Percentiles rank a stretch among this genome's conserved stretches.
phyloP scores from a whole-genome alignment of 2,888 invertebrate genomes.

The Drosophila subsilvestris region DNA sequence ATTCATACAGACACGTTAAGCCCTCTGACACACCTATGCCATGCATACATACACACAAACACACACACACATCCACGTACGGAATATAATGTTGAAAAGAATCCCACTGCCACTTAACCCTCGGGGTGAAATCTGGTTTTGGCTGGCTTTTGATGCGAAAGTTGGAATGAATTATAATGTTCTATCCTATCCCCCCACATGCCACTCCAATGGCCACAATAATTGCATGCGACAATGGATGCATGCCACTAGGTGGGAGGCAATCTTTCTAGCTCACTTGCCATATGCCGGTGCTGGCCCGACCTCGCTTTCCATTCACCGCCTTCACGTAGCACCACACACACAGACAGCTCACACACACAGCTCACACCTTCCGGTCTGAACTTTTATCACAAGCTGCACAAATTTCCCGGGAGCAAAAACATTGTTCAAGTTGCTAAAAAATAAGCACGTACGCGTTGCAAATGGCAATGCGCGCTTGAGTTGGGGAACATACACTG shows the following conservation, averaged over 20 bases:
- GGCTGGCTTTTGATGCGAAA: slow-evolving; percentile 19
- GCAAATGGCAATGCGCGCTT: slow-evolving; percentile 59
- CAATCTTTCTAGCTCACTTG: slow-evolving; percentile 32
- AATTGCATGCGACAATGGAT: slow-evolving; percentile 48
- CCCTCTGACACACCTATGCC: background rate
- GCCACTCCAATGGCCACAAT: slow-evolving; percentile 34
- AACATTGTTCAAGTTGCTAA: slow-evolving; percentile 75
- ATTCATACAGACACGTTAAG: slow-evolving; percentile 23
- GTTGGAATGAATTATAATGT: slow-evolving; percentile 44
- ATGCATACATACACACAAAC: background rate
- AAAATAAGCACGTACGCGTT: slow-evolving; percentile 75
- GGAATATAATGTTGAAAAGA: background rate
- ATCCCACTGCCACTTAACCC: background rate
- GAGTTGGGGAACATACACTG: slow-evolving; percentile 4
- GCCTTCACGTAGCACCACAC: background rate
- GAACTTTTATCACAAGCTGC: slow-evolving; percentile 69
- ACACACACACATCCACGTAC: background rate
- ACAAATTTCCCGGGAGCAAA: slow-evolving; percentile 60
- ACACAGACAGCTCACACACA: background rate
- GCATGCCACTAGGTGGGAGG: slow-evolving; percentile 41
- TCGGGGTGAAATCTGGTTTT: background rate
- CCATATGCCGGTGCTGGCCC: slow-evolving; percentile 46
- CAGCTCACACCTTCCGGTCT: slow-evolving; percentile 15
- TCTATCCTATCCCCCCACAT: slow-evolving; percentile 18
- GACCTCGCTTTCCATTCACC: slow-evolving; percentile 10